Base-by-base conservation (phyloP, 2,888 invertebrate species). In the Nomada hirtipes region DNA sequence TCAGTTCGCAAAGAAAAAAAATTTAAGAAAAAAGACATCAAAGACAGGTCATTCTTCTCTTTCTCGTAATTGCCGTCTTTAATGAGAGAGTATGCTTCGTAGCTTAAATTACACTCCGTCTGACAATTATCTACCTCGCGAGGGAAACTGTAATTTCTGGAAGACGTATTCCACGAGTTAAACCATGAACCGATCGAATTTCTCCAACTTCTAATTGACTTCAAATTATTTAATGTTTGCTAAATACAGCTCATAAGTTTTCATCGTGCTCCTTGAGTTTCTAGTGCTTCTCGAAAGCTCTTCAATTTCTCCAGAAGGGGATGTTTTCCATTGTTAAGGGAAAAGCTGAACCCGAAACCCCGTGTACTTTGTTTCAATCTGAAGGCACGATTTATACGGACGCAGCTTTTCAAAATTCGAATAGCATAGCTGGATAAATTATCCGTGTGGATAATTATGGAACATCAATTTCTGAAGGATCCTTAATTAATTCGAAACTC, bases 71-170 rank as follows among this genome's bases (percentile, higher is more conserved):
- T 29, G 29, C 7, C 29, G 29, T 29, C 29, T 7, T 36, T 36
- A 4, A 36, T 7, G 36, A 36, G 36, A 7, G 7, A 36, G 36
- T 36, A 36, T 36, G 36, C 36, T 36, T 7, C 36, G 0, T 36
- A 7, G 36, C 7, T 36, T 4, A 4, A 36, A 7, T 36, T 36
- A 36, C 36, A 36, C 36, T 36, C 36, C 36, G 36, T 7, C 36
- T 36, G 69, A 77, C 72, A 70, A 71, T 84, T 82, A 80, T 76
- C 75, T 29, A 20, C 23, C n/a, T 42, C 20, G 9, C 36, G 7
- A 4, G n/a, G 20, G 63, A 47, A 7, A 36, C 36, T 7, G 7
- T 36, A 36, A 36, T 36, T 36, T 36, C 36, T 36, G 36, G 36
- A 7, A 4, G 36, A 36, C 36, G 36, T 36, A 36, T 36, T 36